phyloP scores from a whole-genome alignment of 2,113 vertebrate genomes.

The Pampusana beccarii region DNA sequence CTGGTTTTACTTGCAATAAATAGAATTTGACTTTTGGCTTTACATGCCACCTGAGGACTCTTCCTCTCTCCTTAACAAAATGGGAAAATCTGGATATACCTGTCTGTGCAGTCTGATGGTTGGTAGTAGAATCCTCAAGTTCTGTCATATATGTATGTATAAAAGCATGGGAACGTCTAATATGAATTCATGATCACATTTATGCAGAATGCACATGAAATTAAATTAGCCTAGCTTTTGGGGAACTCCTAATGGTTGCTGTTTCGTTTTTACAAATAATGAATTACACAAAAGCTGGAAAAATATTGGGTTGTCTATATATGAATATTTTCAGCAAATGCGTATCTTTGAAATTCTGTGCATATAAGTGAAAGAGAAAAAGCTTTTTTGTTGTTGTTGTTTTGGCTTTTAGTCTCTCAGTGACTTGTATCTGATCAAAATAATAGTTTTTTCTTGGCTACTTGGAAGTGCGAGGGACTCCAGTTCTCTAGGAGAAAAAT shows the following conservation, averaged over 20 bases:
- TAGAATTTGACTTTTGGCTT: neutral
- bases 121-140: neutral
- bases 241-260: neutral
- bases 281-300: neutral
- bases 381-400: accelerated
- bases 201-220: neutral
- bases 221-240: neutral
- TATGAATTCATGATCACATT: neutral
- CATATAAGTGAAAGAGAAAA: neutral
- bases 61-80: neutral
- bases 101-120: neutral
- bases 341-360: accelerated
- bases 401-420: neutral
- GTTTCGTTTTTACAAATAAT: neutral
- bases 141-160: neutral
- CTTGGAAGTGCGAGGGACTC: neutral
- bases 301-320: neutral
- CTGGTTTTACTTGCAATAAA: neutral
- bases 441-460: neutral
- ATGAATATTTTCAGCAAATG: neutral
- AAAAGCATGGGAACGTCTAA: neutral
- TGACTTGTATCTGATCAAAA: neutral
- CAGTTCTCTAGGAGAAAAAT: neutral
- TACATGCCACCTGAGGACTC: neutral
- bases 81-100: neutral